Percentiles rank a stretch among this genome's conserved stretches.
These are phyloP conservation scores for Oligia fasciuncula DNA, from an alignment of 2,888 invertebrate species.

Conservation along the genomic window DNA sequence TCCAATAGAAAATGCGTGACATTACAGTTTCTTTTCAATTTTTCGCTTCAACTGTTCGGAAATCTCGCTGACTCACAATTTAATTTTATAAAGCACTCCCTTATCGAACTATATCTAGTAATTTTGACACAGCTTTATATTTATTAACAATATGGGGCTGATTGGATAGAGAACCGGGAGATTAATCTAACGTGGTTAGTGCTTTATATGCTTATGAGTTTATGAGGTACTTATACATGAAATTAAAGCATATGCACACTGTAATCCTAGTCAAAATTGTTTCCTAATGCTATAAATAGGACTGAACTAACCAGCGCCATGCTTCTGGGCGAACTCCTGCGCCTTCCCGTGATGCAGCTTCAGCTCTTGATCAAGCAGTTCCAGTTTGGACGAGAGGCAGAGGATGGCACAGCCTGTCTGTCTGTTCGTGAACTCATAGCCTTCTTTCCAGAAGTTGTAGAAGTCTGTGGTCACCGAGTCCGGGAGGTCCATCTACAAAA, in stretches of 20 bases:
- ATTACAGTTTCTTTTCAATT: constrained; percentile 44
- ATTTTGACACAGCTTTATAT: background rate
- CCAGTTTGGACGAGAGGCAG: constrained; percentile 80
- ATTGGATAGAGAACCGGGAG: background rate
- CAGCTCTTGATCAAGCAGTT: constrained; percentile 76
- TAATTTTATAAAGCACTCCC: constrained; percentile 46
- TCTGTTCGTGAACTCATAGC: constrained; percentile 70
- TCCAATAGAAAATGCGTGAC: constrained; percentile 16
- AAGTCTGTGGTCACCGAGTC: constrained; percentile 74
- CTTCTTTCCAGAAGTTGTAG: constrained; percentile 79
- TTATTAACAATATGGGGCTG: background rate
- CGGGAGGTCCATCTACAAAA: constrained; percentile 71
- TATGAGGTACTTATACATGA: background rate
- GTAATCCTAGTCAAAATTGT: too few relatives aligned
- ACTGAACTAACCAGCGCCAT: constrained; percentile 80
- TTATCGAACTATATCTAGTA: constrained; percentile 2
- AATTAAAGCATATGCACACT: too few relatives aligned
- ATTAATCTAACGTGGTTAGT: background rate
- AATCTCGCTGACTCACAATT: constrained; percentile 54
- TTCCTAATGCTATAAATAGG: background rate
- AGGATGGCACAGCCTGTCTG: constrained; percentile 80
- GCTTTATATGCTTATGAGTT: background rate
- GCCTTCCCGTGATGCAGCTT: constrained; percentile 82
- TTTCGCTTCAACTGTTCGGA: constrained; percentile 43
- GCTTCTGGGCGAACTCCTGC: constrained; percentile 76